Percentiles rank a stretch among this genome's conserved stretches.
These are phyloP conservation scores for Okapia johnstoni DNA, from an alignment of 2,113 vertebrate genomes.

Conservation along the genomic window DNA sequence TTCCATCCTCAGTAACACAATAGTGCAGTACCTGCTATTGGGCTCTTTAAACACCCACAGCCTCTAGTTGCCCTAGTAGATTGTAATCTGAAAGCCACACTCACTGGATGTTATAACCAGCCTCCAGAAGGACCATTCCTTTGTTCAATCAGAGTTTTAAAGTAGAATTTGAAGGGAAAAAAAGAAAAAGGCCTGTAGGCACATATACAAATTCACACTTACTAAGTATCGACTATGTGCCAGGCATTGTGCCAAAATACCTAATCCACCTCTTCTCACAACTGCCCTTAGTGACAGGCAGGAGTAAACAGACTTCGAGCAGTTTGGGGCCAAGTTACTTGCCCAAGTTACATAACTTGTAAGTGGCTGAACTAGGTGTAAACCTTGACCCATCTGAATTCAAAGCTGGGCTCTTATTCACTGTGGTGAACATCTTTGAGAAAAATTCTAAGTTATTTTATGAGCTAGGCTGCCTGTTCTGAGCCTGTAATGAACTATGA, in stretches of 20 bases:
- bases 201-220: constrained; percentile 18
- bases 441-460: not conserved
- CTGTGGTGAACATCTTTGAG: not conserved
- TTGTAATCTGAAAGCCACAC: not conserved
- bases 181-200: not conserved
- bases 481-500: not conserved
- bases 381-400: not conserved
- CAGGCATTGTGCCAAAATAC: not conserved
- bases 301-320: not conserved
- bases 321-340: not conserved
- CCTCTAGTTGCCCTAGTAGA: not conserved
- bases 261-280: constrained; percentile 36
- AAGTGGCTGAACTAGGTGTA: not conserved
- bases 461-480: not conserved
- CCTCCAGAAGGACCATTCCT: not conserved
- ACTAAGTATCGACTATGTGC: not conserved
- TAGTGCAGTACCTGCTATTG: not conserved
- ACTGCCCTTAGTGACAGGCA: not conserved
- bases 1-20: not conserved
- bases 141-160: not conserved
- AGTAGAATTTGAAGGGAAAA: not conserved
- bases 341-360: not conserved
- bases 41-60: constrained; percentile 27
- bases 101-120: not conserved
- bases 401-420: not conserved